Base-by-base conservation (phyloP, 1,140 invertebrate species). In the Aleiodes sp. region DNA sequence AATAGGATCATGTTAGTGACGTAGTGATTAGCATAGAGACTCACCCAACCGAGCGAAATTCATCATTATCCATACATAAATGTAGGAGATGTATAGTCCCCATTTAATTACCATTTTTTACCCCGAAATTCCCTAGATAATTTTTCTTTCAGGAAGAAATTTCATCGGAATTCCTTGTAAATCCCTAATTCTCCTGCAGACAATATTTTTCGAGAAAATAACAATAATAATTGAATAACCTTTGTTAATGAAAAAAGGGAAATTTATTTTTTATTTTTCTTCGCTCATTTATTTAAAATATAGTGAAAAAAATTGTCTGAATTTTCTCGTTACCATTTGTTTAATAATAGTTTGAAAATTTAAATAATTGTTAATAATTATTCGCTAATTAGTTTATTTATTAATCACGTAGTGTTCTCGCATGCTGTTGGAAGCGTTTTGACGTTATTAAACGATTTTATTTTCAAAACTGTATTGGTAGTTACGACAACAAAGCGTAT, bases 1-100 rank as follows among this genome's bases (percentile, higher is more conserved):
- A 33, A 46, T 62, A 68, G 59, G 59, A 62, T 62, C 12, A 16
- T 33, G 46, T 31, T 62, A 73, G 63, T 67, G 65, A 67, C 12
- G 70, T 76, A 76, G 73, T 68, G 41, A 74, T 61, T 73, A 77
- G 69, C 29, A 62, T 78, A 78, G 74, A 65, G 26, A 43, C 60
- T 57, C 70, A 39, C 59, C 43, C 37, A 52, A 39, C 31, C 52
- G 65, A 76, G 70, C 62, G 46, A 52, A 9, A 52, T 73, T 56
- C 63, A 66, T 72, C 52, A 43, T 64, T 70, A 72, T 66, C 31
- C 35, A 10, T 24, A 37, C 19, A 24, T 12, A 37, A 70, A 52
- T 21, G 26, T 52, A 52, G 16, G 39, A 43, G 46, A 21, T 52
- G 26, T 12, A 52, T 70, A 31, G 66, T 65, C 60, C 68, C 63